Conservation (phyloP, 2,888 invertebrate genomes). For the Noctua pronuba region DNA sequence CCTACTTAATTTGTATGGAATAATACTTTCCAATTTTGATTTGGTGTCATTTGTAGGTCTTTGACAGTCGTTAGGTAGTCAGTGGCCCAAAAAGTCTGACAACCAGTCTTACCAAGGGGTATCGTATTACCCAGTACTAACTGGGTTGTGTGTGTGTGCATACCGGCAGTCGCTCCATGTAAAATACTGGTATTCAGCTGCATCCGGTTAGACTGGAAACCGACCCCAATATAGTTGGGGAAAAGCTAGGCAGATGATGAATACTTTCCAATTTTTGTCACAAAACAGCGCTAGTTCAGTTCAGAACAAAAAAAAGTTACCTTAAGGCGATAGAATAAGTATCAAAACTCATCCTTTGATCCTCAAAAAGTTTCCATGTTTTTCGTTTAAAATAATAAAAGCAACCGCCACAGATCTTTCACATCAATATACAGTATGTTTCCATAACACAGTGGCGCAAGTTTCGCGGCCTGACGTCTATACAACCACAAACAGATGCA, state of each 20-base stretch:
- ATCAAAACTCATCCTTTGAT: background rate
- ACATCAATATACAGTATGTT: constrained; percentile 62
- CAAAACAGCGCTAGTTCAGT: background rate
- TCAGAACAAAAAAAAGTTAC: background rate
- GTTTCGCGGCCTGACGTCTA: constrained; percentile 77
- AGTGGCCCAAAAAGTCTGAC: no score
- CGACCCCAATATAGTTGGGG: no score
- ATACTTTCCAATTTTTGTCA: background rate
- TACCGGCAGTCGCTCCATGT: no score
- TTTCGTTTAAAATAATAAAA: background rate
- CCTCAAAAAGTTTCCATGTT: background rate
- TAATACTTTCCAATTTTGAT: background rate
- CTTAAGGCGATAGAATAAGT: background rate
- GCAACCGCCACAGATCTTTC: background rate
- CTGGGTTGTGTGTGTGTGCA: no score
- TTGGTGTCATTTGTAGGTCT: no score
- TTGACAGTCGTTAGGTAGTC: no score
- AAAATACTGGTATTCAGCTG: no score
- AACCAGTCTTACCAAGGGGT: no score
- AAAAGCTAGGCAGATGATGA: no score
- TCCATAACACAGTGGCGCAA: constrained; percentile 67
- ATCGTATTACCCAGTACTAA: no score
- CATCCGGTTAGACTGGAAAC: no score
- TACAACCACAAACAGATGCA: constrained; percentile 86
- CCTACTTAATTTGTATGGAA: no score